phyloP scores from a whole-genome alignment of 2,888 invertebrate species.

The Cephus spinipes region DNA sequence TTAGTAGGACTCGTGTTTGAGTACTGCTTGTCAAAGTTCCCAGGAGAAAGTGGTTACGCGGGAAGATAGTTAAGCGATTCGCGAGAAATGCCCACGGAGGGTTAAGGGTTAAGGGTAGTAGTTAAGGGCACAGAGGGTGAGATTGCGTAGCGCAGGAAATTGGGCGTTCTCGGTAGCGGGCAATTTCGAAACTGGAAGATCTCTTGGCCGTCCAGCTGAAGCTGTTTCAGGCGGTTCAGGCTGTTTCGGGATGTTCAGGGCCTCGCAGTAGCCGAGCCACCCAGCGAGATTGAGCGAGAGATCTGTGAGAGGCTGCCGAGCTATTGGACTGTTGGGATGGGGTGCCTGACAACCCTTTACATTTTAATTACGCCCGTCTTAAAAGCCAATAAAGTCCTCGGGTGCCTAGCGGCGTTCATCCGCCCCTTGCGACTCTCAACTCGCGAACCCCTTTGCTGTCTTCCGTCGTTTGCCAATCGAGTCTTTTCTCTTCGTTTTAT shows the following conservation, averaged over 20 bases:
- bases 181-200: slow-evolving; percentile 34
- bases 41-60: not conserved
- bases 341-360: slow-evolving; percentile 55
- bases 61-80: not conserved
- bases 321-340: not conserved
- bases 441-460: not conserved
- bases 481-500: slow-evolving; percentile 1
- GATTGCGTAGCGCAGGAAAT: not conserved
- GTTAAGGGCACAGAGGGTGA: not conserved
- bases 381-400: slow-evolving; percentile 59
- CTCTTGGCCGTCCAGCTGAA: not conserved
- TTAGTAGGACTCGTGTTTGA: not conserved
- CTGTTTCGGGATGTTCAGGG: slow-evolving; percentile 20
- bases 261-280: slow-evolving; percentile 17
- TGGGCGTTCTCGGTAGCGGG: slow-evolving; percentile 6
- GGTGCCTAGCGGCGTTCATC: slow-evolving; percentile 36
- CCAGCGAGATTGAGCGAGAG: slow-evolving; percentile 29
- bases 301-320: slow-evolving; percentile 9
- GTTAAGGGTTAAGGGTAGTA: not conserved
- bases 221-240: slow-evolving; percentile 6
- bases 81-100: not conserved
- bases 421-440: slow-evolving; percentile 41
- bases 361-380: slow-evolving; percentile 61
- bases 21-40: not conserved
- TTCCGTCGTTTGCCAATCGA: slow-evolving; percentile 9